Conservation (phyloP, 2,797 vertebrate species). For the Megalops cyprinoides region DNA sequence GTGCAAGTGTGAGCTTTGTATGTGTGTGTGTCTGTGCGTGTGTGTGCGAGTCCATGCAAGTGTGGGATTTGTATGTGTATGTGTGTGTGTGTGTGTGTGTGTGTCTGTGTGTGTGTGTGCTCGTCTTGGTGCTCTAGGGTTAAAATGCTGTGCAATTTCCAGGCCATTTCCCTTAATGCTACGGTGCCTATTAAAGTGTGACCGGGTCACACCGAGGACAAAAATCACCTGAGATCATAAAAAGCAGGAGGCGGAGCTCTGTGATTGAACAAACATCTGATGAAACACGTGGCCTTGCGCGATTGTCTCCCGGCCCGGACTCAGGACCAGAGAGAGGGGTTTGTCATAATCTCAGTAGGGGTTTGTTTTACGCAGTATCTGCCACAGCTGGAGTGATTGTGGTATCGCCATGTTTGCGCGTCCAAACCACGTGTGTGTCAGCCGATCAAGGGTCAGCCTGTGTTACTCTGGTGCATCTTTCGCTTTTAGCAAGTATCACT, state of each 20-base stretch:
- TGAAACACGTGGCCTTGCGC: not conserved
- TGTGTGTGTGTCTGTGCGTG: not conserved
- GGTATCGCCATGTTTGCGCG: not conserved
- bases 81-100: not conserved
- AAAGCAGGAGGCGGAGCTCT: not conserved
- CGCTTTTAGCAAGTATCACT: no score
- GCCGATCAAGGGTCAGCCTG: not conserved
- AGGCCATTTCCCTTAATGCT: not conserved
- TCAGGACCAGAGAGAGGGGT: not conserved
- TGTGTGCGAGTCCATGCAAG: not conserved
- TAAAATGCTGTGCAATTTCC: not conserved
- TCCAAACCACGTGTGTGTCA: not conserved
- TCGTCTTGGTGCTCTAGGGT: not conserved
- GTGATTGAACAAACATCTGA: constrained; percentile 12
- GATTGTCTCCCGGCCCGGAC: not conserved
- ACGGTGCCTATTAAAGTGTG: not conserved
- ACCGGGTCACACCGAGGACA: not conserved
- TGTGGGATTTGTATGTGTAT: not conserved
- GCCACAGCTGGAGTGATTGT: not conserved
- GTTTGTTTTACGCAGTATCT: not conserved
- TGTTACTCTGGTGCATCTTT: no score
- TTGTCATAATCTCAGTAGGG: no score
- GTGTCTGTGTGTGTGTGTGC: not conserved
- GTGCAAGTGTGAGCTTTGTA: not conserved
- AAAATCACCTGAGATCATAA: not conserved